Base-by-base conservation (phyloP, 2,113 vertebrate genomes). In the Panthera tigris region DNA sequence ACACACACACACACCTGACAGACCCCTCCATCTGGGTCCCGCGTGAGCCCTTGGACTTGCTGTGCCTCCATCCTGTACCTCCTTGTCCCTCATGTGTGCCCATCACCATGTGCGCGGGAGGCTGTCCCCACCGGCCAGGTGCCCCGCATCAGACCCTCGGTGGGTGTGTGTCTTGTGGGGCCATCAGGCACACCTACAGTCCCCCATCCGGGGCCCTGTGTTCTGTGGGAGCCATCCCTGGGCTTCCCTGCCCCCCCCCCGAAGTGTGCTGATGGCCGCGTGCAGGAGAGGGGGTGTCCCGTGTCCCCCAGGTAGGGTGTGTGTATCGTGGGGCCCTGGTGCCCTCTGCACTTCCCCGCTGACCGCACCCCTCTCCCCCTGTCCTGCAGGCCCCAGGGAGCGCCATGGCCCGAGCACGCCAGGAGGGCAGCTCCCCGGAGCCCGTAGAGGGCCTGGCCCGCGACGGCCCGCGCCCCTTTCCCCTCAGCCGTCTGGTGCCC, bases 371-470 rank as follows among this genome's bases (percentile, higher is more conserved):
- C 36, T 97, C 71, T 95, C 25, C 31, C 57, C 57, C 76, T 97
- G 74, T 96, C 88, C 96, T 52, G 57, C 98, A 98, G 98, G 97
- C 97, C 94, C 88, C 98, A 89, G 96, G 97, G 95, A 97, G 97
- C 89, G 96, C 97, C 95, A 98, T 98, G 98, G 98, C 98, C 97
- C 97, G 98, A 69, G 98, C 98, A 94, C 97, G 94, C 76, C 98
- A 98, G 95, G 98, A 98, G 96, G 97, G 98, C 97, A 98, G 97
- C 97, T 97, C 97, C 96, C 97, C 97, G 7, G 98, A 98, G 97
- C 98, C 98, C 33, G 97, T 98, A 97, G 98, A 98, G 90, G 98
- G 97, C 81, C 45, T 98, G 87, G 97, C 97, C 94, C 97, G 97
- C 33, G 98, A 98, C 57, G n/a, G 97, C 65, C 98, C 97, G 78